Evolutionary conservation across 30 jellyfish, hydroid and myxozoan species (phyloP).

Genomic region (Mastigias papua): DNA sequence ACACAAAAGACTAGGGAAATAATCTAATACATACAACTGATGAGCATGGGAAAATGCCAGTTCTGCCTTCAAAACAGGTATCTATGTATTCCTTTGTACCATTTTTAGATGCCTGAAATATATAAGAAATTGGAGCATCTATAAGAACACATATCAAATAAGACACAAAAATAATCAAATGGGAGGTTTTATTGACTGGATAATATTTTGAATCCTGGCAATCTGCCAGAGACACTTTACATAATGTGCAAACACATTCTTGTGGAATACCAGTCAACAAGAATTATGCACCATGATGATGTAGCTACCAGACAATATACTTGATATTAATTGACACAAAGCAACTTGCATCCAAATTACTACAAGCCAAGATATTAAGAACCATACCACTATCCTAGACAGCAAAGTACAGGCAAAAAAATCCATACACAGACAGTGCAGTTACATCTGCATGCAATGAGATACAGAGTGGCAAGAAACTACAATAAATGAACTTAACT

Average conservation of each 20-base stretch:
- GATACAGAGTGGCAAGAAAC: too few relatives aligned
- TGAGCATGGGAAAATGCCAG: constrained; percentile 82
- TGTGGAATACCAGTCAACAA: not conserved
- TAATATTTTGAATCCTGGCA: not conserved
- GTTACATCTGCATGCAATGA: too few relatives aligned
- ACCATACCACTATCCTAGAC: not conserved
- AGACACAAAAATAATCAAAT: too few relatives aligned
- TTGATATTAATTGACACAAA: too few relatives aligned
- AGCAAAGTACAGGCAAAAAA: too few relatives aligned
- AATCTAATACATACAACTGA: constrained; percentile 60
- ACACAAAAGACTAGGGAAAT: not conserved
- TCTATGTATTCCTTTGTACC: constrained; percentile 37
- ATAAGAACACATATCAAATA: not conserved
- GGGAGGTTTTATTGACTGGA: not conserved
- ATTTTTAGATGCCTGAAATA: constrained; percentile 11
- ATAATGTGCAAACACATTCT: not conserved
- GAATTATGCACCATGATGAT: not conserved
- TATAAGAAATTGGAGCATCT: not conserved
- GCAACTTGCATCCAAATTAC: not conserved
- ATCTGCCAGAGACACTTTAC: not conserved
- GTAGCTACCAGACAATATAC: too few relatives aligned
- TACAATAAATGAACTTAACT: too few relatives aligned
- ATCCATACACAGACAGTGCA: too few relatives aligned
- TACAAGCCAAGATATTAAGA: too few relatives aligned
- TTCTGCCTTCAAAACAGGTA: constrained; percentile 82